Conservation (phyloP, 2,888 invertebrate species). For the Balanococcus diminutus region DNA sequence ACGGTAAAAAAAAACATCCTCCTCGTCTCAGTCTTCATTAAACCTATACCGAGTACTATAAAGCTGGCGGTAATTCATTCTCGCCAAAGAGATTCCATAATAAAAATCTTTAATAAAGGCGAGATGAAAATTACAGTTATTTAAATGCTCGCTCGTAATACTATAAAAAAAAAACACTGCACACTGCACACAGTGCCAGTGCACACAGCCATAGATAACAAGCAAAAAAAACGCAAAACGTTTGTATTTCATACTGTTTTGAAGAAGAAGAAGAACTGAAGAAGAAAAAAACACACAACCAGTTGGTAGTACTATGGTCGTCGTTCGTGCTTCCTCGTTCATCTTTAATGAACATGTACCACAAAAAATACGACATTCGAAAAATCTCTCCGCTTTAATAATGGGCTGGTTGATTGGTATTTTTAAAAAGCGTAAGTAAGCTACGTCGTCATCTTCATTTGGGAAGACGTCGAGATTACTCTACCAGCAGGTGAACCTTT, state of each 20-base stretch:
- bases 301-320: no score
- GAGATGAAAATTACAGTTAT: slow-evolving; percentile 14
- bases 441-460: no score
- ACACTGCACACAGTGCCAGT: background rate
- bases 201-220: background rate
- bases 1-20: background rate
- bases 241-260: no score
- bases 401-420: background rate
- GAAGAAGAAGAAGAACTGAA: no score
- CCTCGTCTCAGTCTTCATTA: background rate
- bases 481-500: background rate
- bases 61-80: background rate
- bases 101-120: background rate
- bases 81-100: background rate
- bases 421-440: background rate
- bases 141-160: background rate
- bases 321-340: background rate
- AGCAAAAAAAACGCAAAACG: background rate
- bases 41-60: background rate
- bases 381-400: background rate
- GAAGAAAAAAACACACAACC: no score
- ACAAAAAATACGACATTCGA: background rate
- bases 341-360: background rate
- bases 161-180: background rate
- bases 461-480: no score